Evolutionary conservation across 2,888 invertebrate species (phyloP), one percentile per base, ranked within the genome.

Genomic region (Slavum lentiscoides): DNA sequence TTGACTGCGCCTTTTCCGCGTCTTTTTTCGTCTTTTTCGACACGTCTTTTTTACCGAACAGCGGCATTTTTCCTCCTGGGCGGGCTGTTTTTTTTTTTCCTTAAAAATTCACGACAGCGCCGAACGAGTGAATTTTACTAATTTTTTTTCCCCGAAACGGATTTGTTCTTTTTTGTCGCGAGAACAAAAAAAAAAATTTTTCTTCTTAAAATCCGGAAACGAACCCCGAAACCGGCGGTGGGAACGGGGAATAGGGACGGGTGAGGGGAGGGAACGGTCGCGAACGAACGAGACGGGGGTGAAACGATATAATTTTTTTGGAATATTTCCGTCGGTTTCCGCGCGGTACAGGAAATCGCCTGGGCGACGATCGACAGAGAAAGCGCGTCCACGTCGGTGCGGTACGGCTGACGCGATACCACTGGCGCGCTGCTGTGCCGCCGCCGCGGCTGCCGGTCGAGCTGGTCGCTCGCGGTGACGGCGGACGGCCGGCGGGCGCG

Each of bases 11-110:
- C 87, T 92, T 86, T 62, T 83, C 83, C 61, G 83, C 93, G 85
- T 93, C 90, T 88, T 93, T 94, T 88, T 93, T 94, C 89, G 93
- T 93, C 88, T 94, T 94, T 88, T 94, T 94, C 84, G 93, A 92
- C 83, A 92, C 91, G 87, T 94, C 94, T 87, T 94, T 94, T 89
- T 94, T 94, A 85, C 95, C 94, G 89, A 95, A 95, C 85, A 95
- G 90, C 88, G 95, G 95, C 95, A 95, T 95, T 88, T 89, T 39
- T 64, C 91, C 67, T 39, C 30, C 43, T 53, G 49, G 30, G 30
- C 30, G 30, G 30, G 30, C 4, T 30, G 1, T 30, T 30, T 30
- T 30, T 30, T 30, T 30, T 30, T 30, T 30, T 30, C 4, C 4
- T 30, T 30, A 4, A 30, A 30, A 30, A 2, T 30, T 4, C 30